Base-by-base conservation (phyloP, 2,888 invertebrate species). In the Drosophila villosipedis region DNA sequence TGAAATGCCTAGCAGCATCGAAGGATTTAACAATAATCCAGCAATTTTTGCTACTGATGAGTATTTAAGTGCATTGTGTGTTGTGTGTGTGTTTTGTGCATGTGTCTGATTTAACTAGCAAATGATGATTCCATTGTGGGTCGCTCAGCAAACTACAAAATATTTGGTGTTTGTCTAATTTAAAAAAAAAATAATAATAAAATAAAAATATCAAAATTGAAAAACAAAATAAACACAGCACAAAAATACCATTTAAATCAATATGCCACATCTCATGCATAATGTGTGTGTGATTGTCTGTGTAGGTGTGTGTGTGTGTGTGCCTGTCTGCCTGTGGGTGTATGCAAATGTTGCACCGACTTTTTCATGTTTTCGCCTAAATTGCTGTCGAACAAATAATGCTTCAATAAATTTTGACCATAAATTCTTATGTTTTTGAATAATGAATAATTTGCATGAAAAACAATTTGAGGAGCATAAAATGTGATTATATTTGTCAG, bases 1-100 rank as follows among this genome's bases (percentile, higher is more conserved):
- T 54, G 52, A 81, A 74, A 81, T 73, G 78, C 69, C 78, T 68
- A 30, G 57, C 65, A 73, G 73, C 78, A 39, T 14, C 14, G 37
- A 70, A 79, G 60, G 28, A 54, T 35, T 14, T 52, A 12, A 25
- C 25, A 47, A 16, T 16, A 47, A 25, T 47, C 25, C 49, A 74
- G 53, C 28, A 28, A 49, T 52, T 16, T 37, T 28, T 60, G 53
- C 55, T 55, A 22, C 61, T 53, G 67, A 79, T 68, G 57, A 49
- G 31, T 64, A 22, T 54, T 49, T 62, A 73, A 65, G 50, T 53
- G 35, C 58, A 49, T 7, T 16, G 9, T 58, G 31, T 68, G 30
- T 25, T n/a, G 50, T 61, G n/a, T 43, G 25, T 65, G 19, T 43
- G 22, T 6, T 2, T 4, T 35, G 30, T 66, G 31, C 28, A 9